Base-by-base conservation (phyloP, 2,113 vertebrate genomes). In the Castor canadensis region DNA sequence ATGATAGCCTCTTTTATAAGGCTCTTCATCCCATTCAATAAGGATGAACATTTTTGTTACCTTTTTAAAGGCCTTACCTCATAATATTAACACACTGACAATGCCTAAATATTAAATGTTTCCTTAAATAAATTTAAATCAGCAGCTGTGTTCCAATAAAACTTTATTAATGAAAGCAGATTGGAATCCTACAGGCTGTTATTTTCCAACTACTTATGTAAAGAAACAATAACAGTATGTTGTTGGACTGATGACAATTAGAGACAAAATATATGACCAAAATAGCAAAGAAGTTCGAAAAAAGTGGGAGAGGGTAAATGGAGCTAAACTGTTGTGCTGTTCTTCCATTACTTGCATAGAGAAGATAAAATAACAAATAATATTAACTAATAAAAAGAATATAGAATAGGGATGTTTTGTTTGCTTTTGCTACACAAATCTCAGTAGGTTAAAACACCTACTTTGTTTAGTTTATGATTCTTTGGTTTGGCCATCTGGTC, bases 331-430 rank as follows among this genome's bases (percentile, higher is more conserved):
- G 66, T 3, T 32, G 5, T 40, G 24, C 32, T 15, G 3, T 30
- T 45, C 40, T n/a, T 11, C 15, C 38, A 30, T 16, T 89, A 43
- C 58, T 49, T 17, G 62, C 13, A 4, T 26, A 32, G 15, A 79
- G 38, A 24, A 73, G 47, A 20, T 45, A 60, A 60, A 87, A 38
- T 49, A 60, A 45, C n/a, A 12, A 47, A 56, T 64, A 30, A 40
- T 38, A 5, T 17, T 13, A 7, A 3, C 17, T n/a, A 38, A 32
- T 17, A 26, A 45, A 89, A 73, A 54, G 5, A 86, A 91, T 32
- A 1, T 22, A 56, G 32, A n/a, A 38, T n/a, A 10, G 9, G 8
- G 6, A 1, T 20, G 45, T 32, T 54, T 5, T 2, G 0, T 38
- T 54, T 30, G 6, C 16, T 72, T 52, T 56, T 35, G 10, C 19